A percentile compares a stretch with the other conserved stretches of the same genome.
These are phyloP conservation scores for Drosophila arizonae DNA, from an alignment of 1,140 invertebrate genomes.

Conservation along the genomic window DNA sequence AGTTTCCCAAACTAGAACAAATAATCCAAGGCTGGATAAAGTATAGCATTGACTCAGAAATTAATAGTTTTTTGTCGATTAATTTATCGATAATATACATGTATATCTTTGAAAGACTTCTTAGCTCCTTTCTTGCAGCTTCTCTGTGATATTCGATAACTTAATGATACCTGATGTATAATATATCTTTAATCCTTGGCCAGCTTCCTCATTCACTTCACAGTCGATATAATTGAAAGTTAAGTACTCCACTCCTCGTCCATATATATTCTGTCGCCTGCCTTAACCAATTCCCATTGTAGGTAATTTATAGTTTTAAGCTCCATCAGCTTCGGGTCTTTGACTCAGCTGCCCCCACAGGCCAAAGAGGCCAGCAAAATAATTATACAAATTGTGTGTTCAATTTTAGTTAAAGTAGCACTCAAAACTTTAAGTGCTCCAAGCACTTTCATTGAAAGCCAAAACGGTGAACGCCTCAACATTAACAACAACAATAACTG, in stretches of 20 bases:
- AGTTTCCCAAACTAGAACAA: no score
- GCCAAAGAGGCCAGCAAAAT: conserved; percentile 34
- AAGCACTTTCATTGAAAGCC: conserved; percentile 43
- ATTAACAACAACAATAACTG: neutral
- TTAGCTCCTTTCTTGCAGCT: no score
- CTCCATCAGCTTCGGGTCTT: conserved; percentile 11
- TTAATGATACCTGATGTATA: no score
- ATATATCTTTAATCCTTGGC: no score
- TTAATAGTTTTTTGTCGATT: no score
- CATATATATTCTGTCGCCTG: neutral
- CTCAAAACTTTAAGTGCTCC: conserved; percentile 28
- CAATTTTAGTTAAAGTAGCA: conserved; percentile 42
- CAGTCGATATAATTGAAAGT: neutral
- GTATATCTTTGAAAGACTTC: no score
- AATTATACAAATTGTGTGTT: conserved; percentile 69
- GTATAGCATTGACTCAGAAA: no score
- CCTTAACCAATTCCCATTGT: neutral
- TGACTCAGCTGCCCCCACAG: conserved; percentile 1
- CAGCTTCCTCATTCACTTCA: neutral
- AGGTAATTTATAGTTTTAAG: conserved; percentile 4
- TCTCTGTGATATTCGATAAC: no score
- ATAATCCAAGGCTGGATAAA: no score
- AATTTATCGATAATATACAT: no score
- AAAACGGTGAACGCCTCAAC: conserved; percentile 19
- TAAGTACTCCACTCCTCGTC: no score